A percentile compares a stretch with the other conserved stretches of the same genome.
phyloP scores from a whole-genome alignment of 2,888 invertebrate species.

The Aromia moschata region DNA sequence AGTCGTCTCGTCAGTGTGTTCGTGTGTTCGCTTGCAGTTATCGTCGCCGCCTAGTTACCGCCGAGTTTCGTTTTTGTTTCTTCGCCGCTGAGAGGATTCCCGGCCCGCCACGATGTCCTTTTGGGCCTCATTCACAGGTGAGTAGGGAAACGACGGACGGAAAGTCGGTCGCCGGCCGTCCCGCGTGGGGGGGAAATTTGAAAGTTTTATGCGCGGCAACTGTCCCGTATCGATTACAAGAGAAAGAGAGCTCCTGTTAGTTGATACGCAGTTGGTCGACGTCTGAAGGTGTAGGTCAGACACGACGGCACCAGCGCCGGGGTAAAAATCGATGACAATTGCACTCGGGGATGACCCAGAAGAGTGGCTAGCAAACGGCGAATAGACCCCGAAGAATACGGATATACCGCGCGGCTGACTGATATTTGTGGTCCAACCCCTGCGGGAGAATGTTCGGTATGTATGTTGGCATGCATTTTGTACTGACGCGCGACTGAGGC shows the following conservation, averaged over 20 bases:
- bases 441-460: conserved; percentile 12
- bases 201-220: not conserved
- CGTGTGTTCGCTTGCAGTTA: not conserved
- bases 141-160: not conserved
- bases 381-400: not conserved
- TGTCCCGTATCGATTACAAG: conserved; percentile 20
- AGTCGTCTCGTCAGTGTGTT: conserved; percentile 24
- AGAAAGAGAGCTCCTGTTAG: too few species aligned
- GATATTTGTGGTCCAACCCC: not conserved
- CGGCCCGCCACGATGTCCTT: conserved; percentile 36
- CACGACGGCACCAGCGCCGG: conserved; percentile 29
- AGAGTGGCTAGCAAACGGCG: too few species aligned
- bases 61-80: not conserved
- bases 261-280: conserved; percentile 28
- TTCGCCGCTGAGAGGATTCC: not conserved
- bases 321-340: conserved; percentile 21
- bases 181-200: conserved; percentile 9
- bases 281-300: conserved; percentile 29
- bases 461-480: too few species aligned
- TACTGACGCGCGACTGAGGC: too few species aligned
- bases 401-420: not conserved
- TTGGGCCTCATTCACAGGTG: conserved; percentile 43
- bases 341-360: not conserved
- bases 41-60: conserved; percentile 3
- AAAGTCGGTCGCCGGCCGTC: not conserved